Conservation (phyloP, 2,113 vertebrate genomes). For the Clarias gariepinus region DNA sequence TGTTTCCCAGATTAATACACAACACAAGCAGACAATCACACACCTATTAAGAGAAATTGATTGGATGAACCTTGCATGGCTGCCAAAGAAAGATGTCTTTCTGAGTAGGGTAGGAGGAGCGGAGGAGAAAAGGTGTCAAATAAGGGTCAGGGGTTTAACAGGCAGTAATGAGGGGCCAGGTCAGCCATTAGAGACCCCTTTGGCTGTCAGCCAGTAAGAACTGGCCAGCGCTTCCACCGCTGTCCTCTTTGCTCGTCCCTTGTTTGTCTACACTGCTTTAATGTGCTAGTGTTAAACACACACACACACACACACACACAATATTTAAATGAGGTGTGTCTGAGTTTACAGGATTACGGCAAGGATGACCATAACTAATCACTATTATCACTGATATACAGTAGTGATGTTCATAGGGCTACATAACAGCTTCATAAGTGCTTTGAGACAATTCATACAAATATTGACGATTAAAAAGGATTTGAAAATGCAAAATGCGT, state of each 20-base stretch:
- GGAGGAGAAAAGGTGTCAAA: conserved; percentile 26
- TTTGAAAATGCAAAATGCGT: not conserved
- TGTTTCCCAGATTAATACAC: conserved; percentile 42
- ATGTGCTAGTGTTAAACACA: conserved; percentile 41
- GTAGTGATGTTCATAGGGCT: not conserved
- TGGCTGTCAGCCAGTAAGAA: conserved; percentile 50
- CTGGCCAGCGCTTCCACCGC: conserved; percentile 29
- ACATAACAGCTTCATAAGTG: not conserved
- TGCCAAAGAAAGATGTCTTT: conserved; percentile 44
- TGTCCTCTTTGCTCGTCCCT: conserved; percentile 41
- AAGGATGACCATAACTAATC: conserved; percentile 11
- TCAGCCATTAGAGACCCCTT: conserved; percentile 50
- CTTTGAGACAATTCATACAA: not conserved
- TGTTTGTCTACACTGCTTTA: conserved; percentile 43
- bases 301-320: not conserved
- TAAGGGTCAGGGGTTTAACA: conserved; percentile 56
- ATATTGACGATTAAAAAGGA: not conserved
- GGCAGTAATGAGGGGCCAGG: conserved; percentile 54
- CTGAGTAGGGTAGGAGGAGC: conserved; percentile 22
- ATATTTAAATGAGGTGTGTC: conserved; percentile 26
- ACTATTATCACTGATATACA: not conserved
- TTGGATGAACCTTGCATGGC: conserved; percentile 53
- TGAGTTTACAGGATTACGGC: conserved; percentile 37
- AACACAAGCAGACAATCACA: conserved; percentile 50
- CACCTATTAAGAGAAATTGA: conserved; percentile 54